These are phyloP conservation scores for Heteromurus nitidus DNA, from an alignment of 2,888 invertebrate genomes.

Conservation along the genomic window DNA sequence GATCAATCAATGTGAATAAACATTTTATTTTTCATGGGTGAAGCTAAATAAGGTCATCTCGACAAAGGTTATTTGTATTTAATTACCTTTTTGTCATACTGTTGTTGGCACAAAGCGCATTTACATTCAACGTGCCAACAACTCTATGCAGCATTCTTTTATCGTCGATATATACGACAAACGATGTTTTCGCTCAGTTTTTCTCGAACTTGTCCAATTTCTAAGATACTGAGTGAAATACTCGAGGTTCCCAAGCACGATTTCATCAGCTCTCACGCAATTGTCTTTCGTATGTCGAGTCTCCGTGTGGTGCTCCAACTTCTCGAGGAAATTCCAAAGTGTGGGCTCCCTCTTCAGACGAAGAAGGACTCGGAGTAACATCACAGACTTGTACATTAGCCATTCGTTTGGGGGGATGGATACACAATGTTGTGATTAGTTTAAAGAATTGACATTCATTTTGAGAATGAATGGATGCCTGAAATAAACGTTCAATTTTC, in stretches of 20 bases:
- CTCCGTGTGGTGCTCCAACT: conserved; percentile 65
- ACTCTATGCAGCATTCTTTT: conserved; percentile 19
- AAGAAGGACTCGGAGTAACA: conserved; percentile 55
- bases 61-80: too few relatives aligned
- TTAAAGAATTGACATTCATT: conserved; percentile 64
- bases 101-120: conserved; percentile 64
- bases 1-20: neutral
- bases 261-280: conserved; percentile 59
- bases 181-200: conserved; percentile 35
- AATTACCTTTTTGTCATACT: conserved; percentile 46
- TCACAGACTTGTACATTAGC: conserved; percentile 65
- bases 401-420: conserved; percentile 56
- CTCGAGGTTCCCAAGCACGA: conserved; percentile 59
- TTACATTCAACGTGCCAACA: conserved; percentile 62
- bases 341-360: conserved; percentile 33
- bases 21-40: too few relatives aligned
- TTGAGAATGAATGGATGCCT: conserved; percentile 56
- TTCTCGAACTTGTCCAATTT: too few relatives aligned
- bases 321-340: conserved; percentile 54
- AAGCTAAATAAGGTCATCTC: too few relatives aligned
- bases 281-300: conserved; percentile 40
- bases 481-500: neutral
- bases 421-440: conserved; percentile 21
- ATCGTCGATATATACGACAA: conserved; percentile 41
- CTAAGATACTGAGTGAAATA: conserved; percentile 47